Evolutionary conservation across 37 sponge, comb jelly and placozoan species (phyloP).

Genomic region (Tethya wilhelma): DNA sequence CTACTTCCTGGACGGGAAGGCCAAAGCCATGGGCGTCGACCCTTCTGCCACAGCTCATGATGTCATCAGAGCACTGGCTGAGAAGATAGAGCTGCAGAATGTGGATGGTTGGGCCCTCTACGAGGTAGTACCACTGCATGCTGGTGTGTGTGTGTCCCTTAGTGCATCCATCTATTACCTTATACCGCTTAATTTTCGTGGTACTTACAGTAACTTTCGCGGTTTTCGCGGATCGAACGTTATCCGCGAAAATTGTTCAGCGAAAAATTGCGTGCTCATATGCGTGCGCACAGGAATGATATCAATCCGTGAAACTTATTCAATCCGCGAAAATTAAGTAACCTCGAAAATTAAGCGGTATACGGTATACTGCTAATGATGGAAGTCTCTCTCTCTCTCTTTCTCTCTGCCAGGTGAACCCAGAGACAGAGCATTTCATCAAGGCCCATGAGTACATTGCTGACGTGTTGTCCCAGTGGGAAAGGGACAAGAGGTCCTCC

Average conservation of each 20-base stretch:
- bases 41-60: conserved; percentile 84
- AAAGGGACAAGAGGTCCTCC: conserved; percentile 92
- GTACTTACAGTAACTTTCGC: too few species aligned
- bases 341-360: too few species aligned
- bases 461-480: conserved; percentile 97
- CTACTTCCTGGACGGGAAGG: conserved; percentile 97
- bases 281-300: too few species aligned
- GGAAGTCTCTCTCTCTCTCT: neutral
- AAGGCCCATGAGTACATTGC: conserved; percentile 92
- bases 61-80: conserved; percentile 82
- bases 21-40: conserved; percentile 92
- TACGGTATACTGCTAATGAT: too few species aligned
- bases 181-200: too few species aligned
- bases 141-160: too few species aligned
- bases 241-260: too few species aligned
- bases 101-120: conserved; percentile 96
- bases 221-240: too few species aligned
- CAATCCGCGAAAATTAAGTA: too few species aligned
- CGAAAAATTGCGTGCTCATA: too few species aligned
- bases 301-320: too few species aligned
- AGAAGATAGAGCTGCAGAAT: conserved; percentile 87
- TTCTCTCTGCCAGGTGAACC: conserved; percentile 77
- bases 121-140: conserved; percentile 59
- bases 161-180: neutral
- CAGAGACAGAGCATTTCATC: conserved; percentile 89